phyloP scores from a whole-genome alignment of 2,113 vertebrate genomes.

The Entelurus aequoreus region DNA sequence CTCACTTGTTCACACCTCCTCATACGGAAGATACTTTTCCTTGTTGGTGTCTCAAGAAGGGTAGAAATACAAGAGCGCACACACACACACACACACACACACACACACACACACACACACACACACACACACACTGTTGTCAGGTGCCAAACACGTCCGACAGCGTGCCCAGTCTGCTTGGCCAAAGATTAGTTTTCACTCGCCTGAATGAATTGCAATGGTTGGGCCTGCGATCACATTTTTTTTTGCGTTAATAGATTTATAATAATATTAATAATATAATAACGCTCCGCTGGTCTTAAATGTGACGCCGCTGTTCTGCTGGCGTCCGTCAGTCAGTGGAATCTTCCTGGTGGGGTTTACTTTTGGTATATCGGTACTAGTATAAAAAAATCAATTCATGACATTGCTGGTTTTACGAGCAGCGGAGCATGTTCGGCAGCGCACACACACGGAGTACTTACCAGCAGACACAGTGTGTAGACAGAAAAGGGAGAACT shows the following conservation, averaged over 20 bases:
- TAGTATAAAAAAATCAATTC: too few relatives aligned
- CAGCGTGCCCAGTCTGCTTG: too few relatives aligned
- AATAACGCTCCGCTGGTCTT: background rate
- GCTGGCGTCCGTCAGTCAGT: background rate
- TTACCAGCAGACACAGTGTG: too few relatives aligned
- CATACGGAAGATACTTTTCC: too few relatives aligned
- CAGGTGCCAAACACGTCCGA: conserved; percentile 18
- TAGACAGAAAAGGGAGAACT: too few relatives aligned
- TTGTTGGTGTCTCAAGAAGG: too few relatives aligned
- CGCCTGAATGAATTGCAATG: background rate
- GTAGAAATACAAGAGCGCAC: background rate
- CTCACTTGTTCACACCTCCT: too few relatives aligned
- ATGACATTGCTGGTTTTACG: too few relatives aligned
- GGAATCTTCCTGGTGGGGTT: background rate
- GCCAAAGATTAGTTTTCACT: conserved; percentile 15
- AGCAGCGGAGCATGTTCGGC: too few relatives aligned
- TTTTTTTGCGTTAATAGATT: conserved; percentile 5
- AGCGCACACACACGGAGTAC: too few relatives aligned
- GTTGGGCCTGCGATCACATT: conserved; percentile 3
- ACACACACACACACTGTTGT: conserved; percentile 10
- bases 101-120: conserved; percentile 8
- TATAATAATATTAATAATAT: too few relatives aligned
- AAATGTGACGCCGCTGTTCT: background rate
- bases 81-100: background rate
- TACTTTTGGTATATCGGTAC: background rate